phyloP scores from a whole-genome alignment of 2,797 vertebrate species.

The Gorsachius magnificus region DNA sequence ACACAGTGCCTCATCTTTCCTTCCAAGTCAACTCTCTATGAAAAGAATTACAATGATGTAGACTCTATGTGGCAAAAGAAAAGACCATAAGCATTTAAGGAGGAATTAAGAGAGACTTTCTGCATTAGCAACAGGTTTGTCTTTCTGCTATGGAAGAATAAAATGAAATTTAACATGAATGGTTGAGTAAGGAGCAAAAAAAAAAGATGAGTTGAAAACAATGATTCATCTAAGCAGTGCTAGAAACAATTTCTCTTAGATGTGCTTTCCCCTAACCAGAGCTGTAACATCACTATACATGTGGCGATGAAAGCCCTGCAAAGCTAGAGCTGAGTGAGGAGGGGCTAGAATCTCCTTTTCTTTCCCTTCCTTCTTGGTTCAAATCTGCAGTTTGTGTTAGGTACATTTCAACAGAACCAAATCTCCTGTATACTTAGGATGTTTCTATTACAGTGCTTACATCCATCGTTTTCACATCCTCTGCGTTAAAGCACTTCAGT shows the following conservation, averaged over 20 bases:
- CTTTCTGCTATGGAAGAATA: neutral
- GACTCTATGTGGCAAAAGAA: neutral
- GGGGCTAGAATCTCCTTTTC: neutral
- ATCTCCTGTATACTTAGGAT: neutral
- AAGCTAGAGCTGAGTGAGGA: neutral
- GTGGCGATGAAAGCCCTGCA: neutral
- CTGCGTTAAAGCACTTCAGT: neutral
- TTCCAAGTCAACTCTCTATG: neutral
- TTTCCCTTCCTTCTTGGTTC: neutral
- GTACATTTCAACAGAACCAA: neutral
- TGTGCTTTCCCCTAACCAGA: neutral
- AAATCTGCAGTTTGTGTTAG: neutral
- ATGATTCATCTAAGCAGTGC: neutral
- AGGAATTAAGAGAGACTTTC: neutral
- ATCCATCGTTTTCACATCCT: neutral
- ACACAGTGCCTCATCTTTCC: neutral
- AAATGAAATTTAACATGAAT: neutral
- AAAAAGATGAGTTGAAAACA: neutral
- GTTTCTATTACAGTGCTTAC: neutral
- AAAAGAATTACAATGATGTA: neutral
- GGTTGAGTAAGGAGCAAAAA: neutral
- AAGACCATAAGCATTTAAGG: neutral
- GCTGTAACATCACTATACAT: neutral
- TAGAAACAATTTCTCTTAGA: neutral
- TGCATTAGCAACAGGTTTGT: neutral